Evolutionary conservation across 2,113 vertebrate genomes (phyloP).

Genomic region (Microcebus murinus): DNA sequence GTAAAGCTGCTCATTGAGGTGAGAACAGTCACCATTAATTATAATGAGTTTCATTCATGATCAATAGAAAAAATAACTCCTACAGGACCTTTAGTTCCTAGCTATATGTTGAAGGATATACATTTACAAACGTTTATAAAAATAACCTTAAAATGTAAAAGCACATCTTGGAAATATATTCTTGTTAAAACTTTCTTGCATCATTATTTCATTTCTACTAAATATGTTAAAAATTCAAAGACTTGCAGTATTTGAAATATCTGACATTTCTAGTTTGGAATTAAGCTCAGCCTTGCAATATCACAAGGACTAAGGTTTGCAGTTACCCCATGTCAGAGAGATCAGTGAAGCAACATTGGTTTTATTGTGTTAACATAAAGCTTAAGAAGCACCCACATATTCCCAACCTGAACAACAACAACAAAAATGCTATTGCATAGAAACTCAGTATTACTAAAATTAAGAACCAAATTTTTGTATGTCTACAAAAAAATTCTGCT

Average conservation of each 20-base stretch:
- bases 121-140: slow-evolving; percentile 39
- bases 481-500: background rate
- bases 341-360: background rate
- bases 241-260: background rate
- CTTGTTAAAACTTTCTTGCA: slow-evolving; percentile 11
- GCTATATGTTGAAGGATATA: background rate
- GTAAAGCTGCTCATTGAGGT: background rate
- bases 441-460: background rate
- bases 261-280: background rate
- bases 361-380: background rate
- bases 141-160: slow-evolving; percentile 9
- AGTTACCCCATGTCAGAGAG: background rate
- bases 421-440: background rate
- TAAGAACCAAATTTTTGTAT: background rate
- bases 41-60: background rate
- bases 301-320: background rate
- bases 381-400: background rate
- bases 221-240: slow-evolving; percentile 7
- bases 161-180: background rate
- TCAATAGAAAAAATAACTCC: background rate
- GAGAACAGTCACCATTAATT: background rate
- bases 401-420: background rate
- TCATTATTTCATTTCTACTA: background rate
- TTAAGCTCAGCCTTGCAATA: background rate
- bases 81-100: background rate